phyloP scores from a whole-genome alignment of 2,888 invertebrate genomes.

The Drepana falcataria region DNA sequence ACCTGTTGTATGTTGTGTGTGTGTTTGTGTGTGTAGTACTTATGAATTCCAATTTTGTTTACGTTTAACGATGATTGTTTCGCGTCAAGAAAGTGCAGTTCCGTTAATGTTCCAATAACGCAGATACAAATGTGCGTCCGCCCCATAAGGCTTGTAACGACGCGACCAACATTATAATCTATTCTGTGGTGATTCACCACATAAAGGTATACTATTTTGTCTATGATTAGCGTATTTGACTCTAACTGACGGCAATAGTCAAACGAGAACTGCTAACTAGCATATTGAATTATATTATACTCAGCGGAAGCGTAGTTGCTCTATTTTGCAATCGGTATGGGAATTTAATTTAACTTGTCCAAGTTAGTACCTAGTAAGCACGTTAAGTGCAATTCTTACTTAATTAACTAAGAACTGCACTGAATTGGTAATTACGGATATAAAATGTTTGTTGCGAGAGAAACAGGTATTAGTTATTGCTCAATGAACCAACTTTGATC shows the following conservation, averaged over 20 bases:
- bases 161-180: constrained; percentile 9
- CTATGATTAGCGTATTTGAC: neutral
- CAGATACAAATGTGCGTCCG: constrained; percentile 18
- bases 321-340: neutral
- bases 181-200: neutral
- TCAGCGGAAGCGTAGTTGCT: too few species aligned
- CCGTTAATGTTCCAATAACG: constrained; percentile 49
- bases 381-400: too few species aligned
- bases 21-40: too few species aligned
- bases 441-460: too few species aligned
- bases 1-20: too few species aligned
- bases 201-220: too few species aligned
- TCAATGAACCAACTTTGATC: neutral
- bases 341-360: too few species aligned
- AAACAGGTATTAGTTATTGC: neutral
- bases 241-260: neutral
- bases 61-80: constrained; percentile 22
- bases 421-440: too few species aligned
- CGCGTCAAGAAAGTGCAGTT: constrained; percentile 46
- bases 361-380: too few species aligned
- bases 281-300: too few species aligned
- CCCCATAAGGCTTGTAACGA: constrained; percentile 16
- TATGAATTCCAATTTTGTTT: constrained; percentile 15
- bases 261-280: neutral
- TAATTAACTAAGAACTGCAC: too few species aligned